Conservation (phyloP, 2,888 invertebrate species). For the Lepidochrysops patricia region DNA sequence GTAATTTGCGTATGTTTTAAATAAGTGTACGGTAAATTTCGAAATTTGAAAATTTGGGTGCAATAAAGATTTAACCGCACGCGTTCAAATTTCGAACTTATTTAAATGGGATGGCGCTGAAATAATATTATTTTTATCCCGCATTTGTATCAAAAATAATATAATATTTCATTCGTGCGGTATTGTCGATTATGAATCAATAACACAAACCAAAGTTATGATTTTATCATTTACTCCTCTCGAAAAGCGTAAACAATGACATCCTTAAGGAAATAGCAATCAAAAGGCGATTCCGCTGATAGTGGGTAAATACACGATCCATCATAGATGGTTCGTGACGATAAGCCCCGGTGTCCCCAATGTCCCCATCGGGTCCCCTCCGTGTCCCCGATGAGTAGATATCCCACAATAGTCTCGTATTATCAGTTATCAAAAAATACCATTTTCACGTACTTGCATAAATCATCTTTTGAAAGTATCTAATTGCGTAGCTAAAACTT, state of each 20-base stretch:
- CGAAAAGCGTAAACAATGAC: not conserved
- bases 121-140: too few relatives aligned
- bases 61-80: too few relatives aligned
- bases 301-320: slow-evolving; percentile 4
- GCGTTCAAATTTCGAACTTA: too few relatives aligned
- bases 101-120: too few relatives aligned
- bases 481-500: too few relatives aligned
- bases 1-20: too few relatives aligned
- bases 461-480: too few relatives aligned
- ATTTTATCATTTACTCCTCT: not conserved
- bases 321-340: slow-evolving; percentile 12
- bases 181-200: not conserved
- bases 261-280: slow-evolving; percentile 1
- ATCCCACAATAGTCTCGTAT: not conserved
- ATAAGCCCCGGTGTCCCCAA: not conserved
- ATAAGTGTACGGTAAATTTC: too few relatives aligned
- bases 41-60: too few relatives aligned
- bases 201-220: not conserved
- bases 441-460: not conserved
- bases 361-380: not conserved
- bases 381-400: not conserved
- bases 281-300: not conserved
- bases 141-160: too few relatives aligned
- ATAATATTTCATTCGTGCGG: too few relatives aligned
- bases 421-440: not conserved